Conservation (phyloP, 2,113 vertebrate species). For the Tupaia tana region DNA sequence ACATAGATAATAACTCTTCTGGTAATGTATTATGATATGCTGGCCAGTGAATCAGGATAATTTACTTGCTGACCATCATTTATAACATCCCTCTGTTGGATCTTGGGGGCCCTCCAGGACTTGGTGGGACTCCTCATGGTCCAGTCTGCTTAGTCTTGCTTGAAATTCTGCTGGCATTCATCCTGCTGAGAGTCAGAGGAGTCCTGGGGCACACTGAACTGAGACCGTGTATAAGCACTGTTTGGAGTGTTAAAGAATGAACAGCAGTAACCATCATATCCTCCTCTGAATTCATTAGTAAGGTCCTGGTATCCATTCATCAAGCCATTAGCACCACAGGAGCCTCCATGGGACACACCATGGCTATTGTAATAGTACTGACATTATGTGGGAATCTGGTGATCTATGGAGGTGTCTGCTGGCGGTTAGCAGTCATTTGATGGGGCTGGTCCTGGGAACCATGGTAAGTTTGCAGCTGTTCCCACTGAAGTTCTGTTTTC, state of each 20-base stretch:
- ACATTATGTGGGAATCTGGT: conserved; percentile 92
- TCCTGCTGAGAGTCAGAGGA: conserved; percentile 98
- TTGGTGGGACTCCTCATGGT: conserved; percentile 94
- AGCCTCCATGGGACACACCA: conserved; percentile 92
- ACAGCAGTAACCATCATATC: conserved; percentile 96
- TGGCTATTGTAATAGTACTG: conserved; percentile 96
- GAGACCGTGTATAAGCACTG: conserved; percentile 95
- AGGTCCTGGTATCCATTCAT: conserved; percentile 97
- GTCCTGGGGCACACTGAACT: conserved; percentile 95
- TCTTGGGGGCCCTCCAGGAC: conserved; percentile 91
- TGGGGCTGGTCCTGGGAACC: conserved; percentile 93
- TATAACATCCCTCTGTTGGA: conserved; percentile 92
- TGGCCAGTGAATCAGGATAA: conserved; percentile 89
- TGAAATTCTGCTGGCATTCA: conserved; percentile 98
- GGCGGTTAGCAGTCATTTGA: conserved; percentile 91
- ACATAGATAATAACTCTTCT: conserved; percentile 91
- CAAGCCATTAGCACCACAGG: conserved; percentile 93
- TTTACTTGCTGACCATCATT: conserved; percentile 92
- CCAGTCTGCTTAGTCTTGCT: conserved; percentile 96
- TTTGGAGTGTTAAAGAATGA: conserved; percentile 96
- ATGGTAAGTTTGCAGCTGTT: conserved; percentile 97
- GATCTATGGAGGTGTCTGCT: conserved; percentile 92
- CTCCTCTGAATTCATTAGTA: conserved; percentile 97
- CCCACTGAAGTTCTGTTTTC: conserved; percentile 95
- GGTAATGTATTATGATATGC: conserved; percentile 91